Evolutionary conservation across 2,113 vertebrate genomes (phyloP).

Genomic region (Pangasianodon hypophthalmus): DNA sequence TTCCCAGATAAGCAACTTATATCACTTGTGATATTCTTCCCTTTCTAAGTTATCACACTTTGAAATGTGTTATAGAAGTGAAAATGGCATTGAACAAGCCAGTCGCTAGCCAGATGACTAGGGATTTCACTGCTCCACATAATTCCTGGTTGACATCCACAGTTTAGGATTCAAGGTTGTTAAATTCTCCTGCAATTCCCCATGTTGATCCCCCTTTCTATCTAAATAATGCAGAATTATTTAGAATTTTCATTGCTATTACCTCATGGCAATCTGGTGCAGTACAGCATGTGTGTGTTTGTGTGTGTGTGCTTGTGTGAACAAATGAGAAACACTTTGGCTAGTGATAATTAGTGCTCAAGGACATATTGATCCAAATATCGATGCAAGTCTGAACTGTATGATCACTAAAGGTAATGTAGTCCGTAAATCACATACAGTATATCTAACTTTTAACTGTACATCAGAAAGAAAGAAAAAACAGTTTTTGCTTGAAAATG

Average conservation of each 20-base stretch:
- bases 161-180: not conserved
- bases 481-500: not conserved
- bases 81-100: not conserved
- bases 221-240: not conserved
- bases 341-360: conserved; percentile 25
- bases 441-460: not conserved
- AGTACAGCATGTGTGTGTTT: not conserved
- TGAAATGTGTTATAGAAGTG: not conserved
- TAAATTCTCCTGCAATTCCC: not conserved
- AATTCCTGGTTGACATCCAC: not conserved
- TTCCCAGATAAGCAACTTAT: not conserved
- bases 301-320: not conserved
- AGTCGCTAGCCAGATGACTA: no score
- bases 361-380: conserved; percentile 5
- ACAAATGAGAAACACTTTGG: conserved; percentile 6
- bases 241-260: not conserved
- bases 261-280: not conserved
- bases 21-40: not conserved
- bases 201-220: not conserved
- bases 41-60: not conserved
- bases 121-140: not conserved
- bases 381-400: conserved; percentile 2
- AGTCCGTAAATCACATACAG: not conserved
- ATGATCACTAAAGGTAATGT: not conserved
- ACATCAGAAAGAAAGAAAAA: not conserved